Percentiles rank a stretch among this genome's conserved stretches.
phyloP scores from a whole-genome alignment of 2,797 vertebrate genomes.

The Anguilla obscura region DNA sequence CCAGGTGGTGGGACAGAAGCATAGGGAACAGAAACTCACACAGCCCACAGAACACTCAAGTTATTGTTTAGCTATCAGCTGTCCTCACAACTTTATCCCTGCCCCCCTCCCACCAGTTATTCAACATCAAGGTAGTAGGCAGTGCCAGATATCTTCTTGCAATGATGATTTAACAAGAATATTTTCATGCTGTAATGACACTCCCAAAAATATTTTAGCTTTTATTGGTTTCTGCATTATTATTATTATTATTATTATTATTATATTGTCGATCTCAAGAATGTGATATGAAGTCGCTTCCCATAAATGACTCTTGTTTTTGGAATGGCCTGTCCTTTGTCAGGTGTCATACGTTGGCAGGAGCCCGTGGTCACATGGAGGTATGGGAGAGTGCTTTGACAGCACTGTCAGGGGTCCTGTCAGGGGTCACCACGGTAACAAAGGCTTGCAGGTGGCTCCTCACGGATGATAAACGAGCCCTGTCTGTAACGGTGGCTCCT shows the following conservation, averaged over 20 bases:
- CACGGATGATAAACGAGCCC: conserved; percentile 18
- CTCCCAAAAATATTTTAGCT: background rate
- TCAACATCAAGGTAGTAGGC: background rate
- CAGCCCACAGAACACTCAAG: background rate
- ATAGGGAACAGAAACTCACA: background rate
- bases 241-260: too few species aligned
- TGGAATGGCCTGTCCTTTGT: background rate
- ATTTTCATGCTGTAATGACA: too few species aligned
- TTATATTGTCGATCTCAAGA: background rate
- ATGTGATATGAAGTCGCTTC: background rate
- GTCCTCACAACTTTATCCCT: background rate
- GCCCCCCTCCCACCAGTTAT: background rate
- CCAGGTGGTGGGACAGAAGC: background rate
- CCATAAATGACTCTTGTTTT: background rate
- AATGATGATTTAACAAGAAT: background rate
- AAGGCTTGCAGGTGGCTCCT: background rate
- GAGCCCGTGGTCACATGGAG: background rate
- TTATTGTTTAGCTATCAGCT: background rate
- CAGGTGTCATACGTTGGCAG: background rate
- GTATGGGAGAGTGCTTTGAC: background rate
- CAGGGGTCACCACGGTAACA: background rate
- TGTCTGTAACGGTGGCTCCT: background rate
- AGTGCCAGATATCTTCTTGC: too few species aligned
- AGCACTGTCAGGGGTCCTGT: background rate
- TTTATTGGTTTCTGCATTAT: background rate